Conservation (phyloP, 2,113 vertebrate species). For the Trinectes maculatus region DNA sequence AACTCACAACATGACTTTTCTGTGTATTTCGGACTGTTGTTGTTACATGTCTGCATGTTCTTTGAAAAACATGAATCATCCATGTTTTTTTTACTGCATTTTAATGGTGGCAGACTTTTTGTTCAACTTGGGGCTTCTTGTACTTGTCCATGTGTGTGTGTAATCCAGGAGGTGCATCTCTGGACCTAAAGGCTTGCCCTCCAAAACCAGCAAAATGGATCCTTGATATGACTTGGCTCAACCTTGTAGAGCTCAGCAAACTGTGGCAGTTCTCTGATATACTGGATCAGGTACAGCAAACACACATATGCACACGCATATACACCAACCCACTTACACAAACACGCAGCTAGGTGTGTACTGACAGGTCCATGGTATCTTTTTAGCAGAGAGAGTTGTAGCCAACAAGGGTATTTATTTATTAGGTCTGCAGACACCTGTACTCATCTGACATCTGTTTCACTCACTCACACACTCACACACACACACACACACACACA, state of each 20-base stretch:
- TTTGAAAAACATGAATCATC: background rate
- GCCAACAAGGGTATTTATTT: slow-evolving; percentile 19
- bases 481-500: slow-evolving; percentile 11
- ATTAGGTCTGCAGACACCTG: slow-evolving; percentile 10
- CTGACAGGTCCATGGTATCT: slow-evolving; percentile 12
- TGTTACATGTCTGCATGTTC: too few species aligned
- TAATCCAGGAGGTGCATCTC: slow-evolving; percentile 89
- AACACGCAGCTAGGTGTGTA: background rate
- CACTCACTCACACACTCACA: slow-evolving; percentile 13
- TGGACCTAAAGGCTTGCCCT: slow-evolving; percentile 93
- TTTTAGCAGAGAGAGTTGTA: slow-evolving; percentile 12
- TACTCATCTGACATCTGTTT: slow-evolving; percentile 16
- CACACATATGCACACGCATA: slow-evolving; percentile 5
- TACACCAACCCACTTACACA: background rate
- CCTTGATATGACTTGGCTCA: slow-evolving; percentile 96
- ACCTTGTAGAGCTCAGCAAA: slow-evolving; percentile 95
- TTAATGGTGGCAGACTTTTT: too few species aligned
- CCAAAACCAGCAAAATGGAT: slow-evolving; percentile 96
- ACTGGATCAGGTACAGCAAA: slow-evolving; percentile 86
- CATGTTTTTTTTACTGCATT: background rate
- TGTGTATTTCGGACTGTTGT: too few species aligned
- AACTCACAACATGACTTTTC: background rate
- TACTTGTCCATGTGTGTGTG: background rate
- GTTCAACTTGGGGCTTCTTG: too few species aligned
- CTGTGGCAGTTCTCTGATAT: slow-evolving; percentile 92